Conservation (phyloP, 2,113 vertebrate genomes). For the Xiphophorus hellerii region DNA sequence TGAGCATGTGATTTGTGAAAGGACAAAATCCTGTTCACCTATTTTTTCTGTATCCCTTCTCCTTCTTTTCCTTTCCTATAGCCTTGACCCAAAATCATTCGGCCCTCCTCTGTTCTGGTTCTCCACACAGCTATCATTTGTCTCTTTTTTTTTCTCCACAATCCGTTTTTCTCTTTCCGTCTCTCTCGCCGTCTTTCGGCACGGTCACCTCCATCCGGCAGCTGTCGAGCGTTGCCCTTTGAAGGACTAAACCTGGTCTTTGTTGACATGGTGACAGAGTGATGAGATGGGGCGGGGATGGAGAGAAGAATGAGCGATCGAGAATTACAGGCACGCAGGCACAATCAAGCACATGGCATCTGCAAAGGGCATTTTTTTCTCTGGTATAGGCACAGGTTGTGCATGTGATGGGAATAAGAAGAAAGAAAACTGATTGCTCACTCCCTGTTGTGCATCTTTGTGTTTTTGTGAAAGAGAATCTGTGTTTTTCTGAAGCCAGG, state of each 20-base stretch:
- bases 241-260: slow-evolving; percentile 77
- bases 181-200: slow-evolving; percentile 40
- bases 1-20: slow-evolving; percentile 47
- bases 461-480: slow-evolving; percentile 11
- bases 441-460: slow-evolving; percentile 32
- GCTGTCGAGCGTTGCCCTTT: slow-evolving; percentile 73
- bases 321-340: slow-evolving; percentile 29
- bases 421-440: slow-evolving; percentile 50
- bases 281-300: slow-evolving; percentile 44
- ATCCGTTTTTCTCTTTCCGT: slow-evolving; percentile 42
- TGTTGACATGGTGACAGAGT: slow-evolving; percentile 78
- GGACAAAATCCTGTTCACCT: slow-evolving; percentile 41
- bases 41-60: slow-evolving; percentile 40
- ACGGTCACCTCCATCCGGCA: slow-evolving; percentile 60
- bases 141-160: slow-evolving; percentile 34
- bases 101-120: slow-evolving; percentile 31
- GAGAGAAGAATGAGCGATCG: slow-evolving; percentile 31
- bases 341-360: slow-evolving; percentile 37
- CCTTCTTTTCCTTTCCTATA: slow-evolving; percentile 30
- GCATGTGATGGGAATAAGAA: slow-evolving; percentile 49
- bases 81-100: slow-evolving; percentile 53
- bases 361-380: slow-evolving; percentile 20
- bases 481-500: slow-evolving; percentile 19
- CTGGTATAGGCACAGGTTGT: slow-evolving; percentile 36
- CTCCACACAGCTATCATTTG: slow-evolving; percentile 32